These are phyloP conservation scores for Miltochrista miniata DNA, from an alignment of 2,888 invertebrate genomes.

Conservation along the genomic window DNA sequence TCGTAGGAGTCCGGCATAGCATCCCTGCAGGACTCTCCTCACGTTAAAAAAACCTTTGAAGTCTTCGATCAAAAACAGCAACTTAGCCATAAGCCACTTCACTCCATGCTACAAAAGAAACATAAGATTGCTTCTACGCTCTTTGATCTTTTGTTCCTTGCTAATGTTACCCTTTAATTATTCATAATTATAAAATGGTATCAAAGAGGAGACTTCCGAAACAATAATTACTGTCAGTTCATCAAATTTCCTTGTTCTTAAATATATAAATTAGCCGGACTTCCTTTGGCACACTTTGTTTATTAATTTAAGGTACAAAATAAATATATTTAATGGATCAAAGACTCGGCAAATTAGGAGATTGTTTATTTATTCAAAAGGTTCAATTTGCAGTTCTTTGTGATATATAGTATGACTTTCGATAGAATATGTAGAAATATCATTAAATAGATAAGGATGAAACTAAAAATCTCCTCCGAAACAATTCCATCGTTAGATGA, in stretches of 20 bases:
- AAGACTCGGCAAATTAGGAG: not conserved
- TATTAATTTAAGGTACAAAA: constrained; percentile 22
- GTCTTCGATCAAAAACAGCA: too few species aligned
- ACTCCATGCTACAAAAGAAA: not conserved
- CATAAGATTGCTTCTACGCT: not conserved
- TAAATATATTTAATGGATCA: constrained; percentile 5
- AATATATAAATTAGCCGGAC: constrained; percentile 17
- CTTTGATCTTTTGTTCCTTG: constrained; percentile 1
- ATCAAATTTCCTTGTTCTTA: constrained; percentile 29
- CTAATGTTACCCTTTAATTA: constrained; percentile 9
- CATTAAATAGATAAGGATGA: too few species aligned
- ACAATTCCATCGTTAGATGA: too few species aligned
- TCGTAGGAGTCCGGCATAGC: too few species aligned
- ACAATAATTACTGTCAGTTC: constrained; percentile 27
- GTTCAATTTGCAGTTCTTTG: not conserved
- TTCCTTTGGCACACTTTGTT: constrained; percentile 19
- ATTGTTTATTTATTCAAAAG: constrained; percentile 15
- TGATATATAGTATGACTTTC: too few species aligned
- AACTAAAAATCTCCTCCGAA: too few species aligned
- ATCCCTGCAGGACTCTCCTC: too few species aligned
- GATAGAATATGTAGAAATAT: too few species aligned
- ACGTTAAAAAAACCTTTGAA: too few species aligned
- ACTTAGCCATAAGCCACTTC: not conserved
- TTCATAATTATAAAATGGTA: constrained; percentile 13
- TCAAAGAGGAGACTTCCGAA: constrained; percentile 17